Base-by-base conservation (phyloP, 1,140 invertebrate genomes). In the Tyrophagus putrescentiae region DNA sequence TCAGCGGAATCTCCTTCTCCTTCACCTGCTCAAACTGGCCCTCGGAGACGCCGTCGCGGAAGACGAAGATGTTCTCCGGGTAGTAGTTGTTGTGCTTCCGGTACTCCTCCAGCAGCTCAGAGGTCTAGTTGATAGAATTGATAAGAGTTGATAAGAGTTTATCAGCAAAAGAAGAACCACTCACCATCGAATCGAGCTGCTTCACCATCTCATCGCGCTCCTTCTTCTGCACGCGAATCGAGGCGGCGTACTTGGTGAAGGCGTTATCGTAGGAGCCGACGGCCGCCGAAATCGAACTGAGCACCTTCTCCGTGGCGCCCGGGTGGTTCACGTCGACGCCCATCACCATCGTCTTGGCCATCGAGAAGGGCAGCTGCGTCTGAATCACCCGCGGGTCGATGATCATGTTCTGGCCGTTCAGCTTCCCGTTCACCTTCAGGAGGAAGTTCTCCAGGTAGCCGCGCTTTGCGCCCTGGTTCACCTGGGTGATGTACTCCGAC, bases 371-470 rank as follows among this genome's bases (percentile, higher is more conserved):
- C 4, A 0, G 74, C 70, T 1, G 77, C 25, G 13, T 23, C 13
- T 31, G 44, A 27, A 21, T 52, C n/a, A 6, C 36, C 57, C 33
- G 48, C 31, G 48, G 21, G n/a, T 87, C 65, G n/a, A 68, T 72
- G 68, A 88, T 84, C 18, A 27, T n/a, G 74, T 92, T 93, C 0
- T 80, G 73, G 0, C 87, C 86, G 72, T 87, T 85, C 32, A 92
- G 66, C 71, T 93, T 92, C 0, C 85, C 80, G 69, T 85, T 84
- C 0, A 93, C 78, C 76, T 94, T 93, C 0, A 88, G 69, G n/a
- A 90, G 69, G 62, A 93, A 82, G 68, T 93, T 92, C 0, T 70
- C 65, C n/a, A 78, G 68, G 0, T 79, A 79, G 0, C 78, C 62
- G 23, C 67, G 62, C 75, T 3, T 64, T 56, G 63, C 41, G 1